Base-by-base conservation (phyloP, 2,888 invertebrate species). In the Acleris literana region DNA sequence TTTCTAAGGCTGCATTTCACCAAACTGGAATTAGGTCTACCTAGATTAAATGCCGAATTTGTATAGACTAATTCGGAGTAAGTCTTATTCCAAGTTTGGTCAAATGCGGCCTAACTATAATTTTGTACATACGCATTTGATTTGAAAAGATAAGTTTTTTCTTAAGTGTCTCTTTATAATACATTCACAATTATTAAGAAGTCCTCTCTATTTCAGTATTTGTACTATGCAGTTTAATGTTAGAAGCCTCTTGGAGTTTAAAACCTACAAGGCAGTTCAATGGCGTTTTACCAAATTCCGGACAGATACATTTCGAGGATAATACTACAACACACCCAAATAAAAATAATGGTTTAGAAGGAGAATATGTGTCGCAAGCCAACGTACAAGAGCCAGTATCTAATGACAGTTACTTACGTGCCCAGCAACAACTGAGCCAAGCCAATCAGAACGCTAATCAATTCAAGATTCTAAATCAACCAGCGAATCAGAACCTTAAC, bases 341-440 rank as follows among this genome's bases (percentile, higher is more conserved):
- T 16, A 22, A 2, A 1, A 61, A 65, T 2, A 65, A 65, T 51
- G 43, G 20, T 29, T 22, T 56, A 5, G 51, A 43, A 43, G 54
- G 33, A 25, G 18, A 56, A 1, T 9, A 17, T 17, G 44, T 25
- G 16, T 25, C 52, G 18, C 17, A 46, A 48, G 7, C 17, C 7
- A 61, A 43, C 46, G 16, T 7, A 16, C 56, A 52, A 53, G 49
- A 55, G 33, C 66, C 39, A 53, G 5, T 5, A 16, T 33, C 18
- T 25, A 57, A 48, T 18, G 66, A 67, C n/a, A 67, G 57, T 7
- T 58, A 67, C 48, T 39, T 67, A 6, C 62, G 18, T 13, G 53
- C 63, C 20, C 56, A 63, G 44, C 58, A 51, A 52, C 48, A 54
- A 11, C 18, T 22, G 9, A 22, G 3, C 39, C 49, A 39, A 39